A percentile compares a stretch with the other conserved stretches of the same genome.
Evolutionary conservation across 2,888 invertebrate genomes (phyloP).

Genomic region (Tricholauxania praeusta): DNA sequence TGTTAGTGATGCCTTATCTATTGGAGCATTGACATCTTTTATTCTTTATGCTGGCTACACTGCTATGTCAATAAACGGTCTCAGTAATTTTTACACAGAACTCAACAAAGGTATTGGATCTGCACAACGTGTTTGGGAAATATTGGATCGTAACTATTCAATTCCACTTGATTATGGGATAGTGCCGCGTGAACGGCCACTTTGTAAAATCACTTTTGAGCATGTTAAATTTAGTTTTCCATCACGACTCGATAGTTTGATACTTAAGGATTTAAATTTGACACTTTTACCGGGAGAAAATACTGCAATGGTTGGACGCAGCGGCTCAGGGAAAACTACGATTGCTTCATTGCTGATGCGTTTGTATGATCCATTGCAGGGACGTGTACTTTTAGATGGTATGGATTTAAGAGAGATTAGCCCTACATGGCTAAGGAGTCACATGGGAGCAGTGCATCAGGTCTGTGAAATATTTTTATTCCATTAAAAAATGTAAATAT

Average conservation of each 20-base stretch:
- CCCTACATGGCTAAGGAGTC: slow-evolving; percentile 85
- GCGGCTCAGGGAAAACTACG: slow-evolving; percentile 96
- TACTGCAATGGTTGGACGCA: slow-evolving; percentile 87
- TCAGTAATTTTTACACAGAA: slow-evolving; percentile 95
- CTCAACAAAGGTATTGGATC: slow-evolving; percentile 94
- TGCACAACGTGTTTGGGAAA: slow-evolving; percentile 88
- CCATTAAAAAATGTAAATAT: background rate
- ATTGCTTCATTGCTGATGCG: slow-evolving; percentile 85
- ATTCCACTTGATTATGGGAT: slow-evolving; percentile 76
- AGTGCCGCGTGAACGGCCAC: slow-evolving; percentile 58
- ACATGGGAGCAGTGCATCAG: slow-evolving; percentile 92
- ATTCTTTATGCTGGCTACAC: slow-evolving; percentile 94
- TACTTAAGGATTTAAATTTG: slow-evolving; percentile 77
- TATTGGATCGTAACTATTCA: slow-evolving; percentile 82
- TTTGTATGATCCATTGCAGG: slow-evolving; percentile 85
- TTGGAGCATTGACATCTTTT: slow-evolving; percentile 93
- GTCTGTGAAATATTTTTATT: slow-evolving; percentile 38
- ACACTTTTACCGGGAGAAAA: slow-evolving; percentile 77
- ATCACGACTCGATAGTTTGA: slow-evolving; percentile 71
- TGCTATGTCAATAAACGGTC: slow-evolving; percentile 88
- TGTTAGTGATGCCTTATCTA: slow-evolving; percentile 79
- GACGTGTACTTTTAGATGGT: slow-evolving; percentile 81
- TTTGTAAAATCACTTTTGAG: slow-evolving; percentile 79
- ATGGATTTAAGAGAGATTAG: slow-evolving; percentile 80
- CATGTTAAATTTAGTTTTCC: slow-evolving; percentile 83